Conservation (phyloP, 2,113 vertebrate species). For the Epinephelus lanceolatus region DNA sequence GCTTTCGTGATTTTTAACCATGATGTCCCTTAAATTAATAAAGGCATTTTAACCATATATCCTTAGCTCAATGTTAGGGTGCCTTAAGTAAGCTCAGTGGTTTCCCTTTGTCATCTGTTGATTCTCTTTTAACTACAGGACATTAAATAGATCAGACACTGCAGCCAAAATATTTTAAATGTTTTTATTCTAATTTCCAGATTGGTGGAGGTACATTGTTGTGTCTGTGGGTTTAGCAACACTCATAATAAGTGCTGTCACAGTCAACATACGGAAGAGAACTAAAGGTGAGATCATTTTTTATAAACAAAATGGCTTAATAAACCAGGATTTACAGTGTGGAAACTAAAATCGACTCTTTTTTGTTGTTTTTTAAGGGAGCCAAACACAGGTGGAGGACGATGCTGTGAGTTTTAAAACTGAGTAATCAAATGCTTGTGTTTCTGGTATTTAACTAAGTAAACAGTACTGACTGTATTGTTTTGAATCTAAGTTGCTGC, state of each 20-base stretch:
- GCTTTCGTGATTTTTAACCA: no score
- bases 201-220: not conserved
- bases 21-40: not conserved
- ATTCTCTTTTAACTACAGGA: not conserved
- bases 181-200: not conserved
- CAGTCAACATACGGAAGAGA: not conserved
- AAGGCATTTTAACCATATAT: not conserved
- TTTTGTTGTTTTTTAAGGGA: not conserved
- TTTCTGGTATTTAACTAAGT: not conserved
- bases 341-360: not conserved
- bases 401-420: conserved; percentile 3
- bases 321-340: not conserved
- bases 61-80: not conserved
- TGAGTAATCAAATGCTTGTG: not conserved
- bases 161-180: not conserved
- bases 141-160: not conserved
- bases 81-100: not conserved
- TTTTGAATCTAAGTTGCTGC: not conserved
- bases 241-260: not conserved
- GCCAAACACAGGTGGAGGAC: not conserved
- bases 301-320: not conserved
- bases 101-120: not conserved
- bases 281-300: not conserved
- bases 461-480: not conserved
- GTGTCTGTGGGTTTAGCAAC: not conserved